phyloP scores from a whole-genome alignment of 2,888 invertebrate species.

The Aspidiotus rigidus region DNA sequence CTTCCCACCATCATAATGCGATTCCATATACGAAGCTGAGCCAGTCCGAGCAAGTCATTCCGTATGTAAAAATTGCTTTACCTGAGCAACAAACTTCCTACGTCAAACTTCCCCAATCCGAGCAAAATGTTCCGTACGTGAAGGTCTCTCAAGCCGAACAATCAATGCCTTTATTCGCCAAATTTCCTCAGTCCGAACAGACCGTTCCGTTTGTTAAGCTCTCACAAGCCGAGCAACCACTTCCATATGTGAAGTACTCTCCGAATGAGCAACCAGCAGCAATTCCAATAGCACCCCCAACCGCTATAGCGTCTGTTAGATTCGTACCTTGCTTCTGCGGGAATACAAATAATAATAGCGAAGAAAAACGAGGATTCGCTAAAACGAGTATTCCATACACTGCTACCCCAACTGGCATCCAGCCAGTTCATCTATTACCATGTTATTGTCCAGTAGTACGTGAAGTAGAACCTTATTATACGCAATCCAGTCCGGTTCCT shows the following conservation, averaged over 20 bases:
- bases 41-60: too few species aligned
- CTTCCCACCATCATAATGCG: too few species aligned
- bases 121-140: too few species aligned
- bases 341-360: neutral
- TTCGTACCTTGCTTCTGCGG: slow-evolving; percentile 13
- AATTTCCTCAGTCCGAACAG: neutral
- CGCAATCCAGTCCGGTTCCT: neutral
- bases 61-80: neutral
- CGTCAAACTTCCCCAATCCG: neutral
- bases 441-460: slow-evolving; percentile 8
- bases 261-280: neutral
- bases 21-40: too few species aligned
- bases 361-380: neutral
- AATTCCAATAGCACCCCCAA: neutral
- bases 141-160: too few species aligned
- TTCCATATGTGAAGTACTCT: neutral
- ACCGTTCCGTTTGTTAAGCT: neutral
- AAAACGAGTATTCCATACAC: neutral
- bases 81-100: neutral
- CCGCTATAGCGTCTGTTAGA: neutral
- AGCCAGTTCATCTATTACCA: slow-evolving; percentile 3
- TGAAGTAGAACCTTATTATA: slow-evolving; percentile 6
- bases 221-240: neutral
- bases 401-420: neutral
- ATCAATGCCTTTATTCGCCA: neutral